Evolutionary conservation across 2,888 invertebrate species (phyloP).

Genomic region (Drosophila lacicola): DNA sequence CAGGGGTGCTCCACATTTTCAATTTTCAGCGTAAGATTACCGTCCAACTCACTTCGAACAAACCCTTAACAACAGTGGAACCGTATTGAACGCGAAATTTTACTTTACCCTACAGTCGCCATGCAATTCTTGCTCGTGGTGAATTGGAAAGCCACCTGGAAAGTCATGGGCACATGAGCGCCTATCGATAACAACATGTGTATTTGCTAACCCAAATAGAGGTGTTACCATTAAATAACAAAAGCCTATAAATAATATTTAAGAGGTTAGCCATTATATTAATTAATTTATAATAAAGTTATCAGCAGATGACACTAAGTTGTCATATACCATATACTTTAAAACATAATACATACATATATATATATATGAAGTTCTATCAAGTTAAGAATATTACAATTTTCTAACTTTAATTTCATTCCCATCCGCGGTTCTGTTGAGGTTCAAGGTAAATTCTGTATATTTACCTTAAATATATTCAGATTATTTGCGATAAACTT

Average conservation of each 20-base stretch:
- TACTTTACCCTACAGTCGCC: conserved; percentile 65
- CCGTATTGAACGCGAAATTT: conserved; percentile 76
- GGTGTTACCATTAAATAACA: conserved; percentile 4
- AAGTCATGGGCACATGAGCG: conserved; percentile 42
- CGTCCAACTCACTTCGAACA: conserved; percentile 84
- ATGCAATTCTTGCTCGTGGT: conserved; percentile 58
- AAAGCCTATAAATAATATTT: background rate
- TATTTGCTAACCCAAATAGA: background rate
- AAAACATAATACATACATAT: too few species aligned
- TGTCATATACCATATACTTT: too few species aligned
- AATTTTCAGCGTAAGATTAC: conserved; percentile 36
- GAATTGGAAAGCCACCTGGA: conserved; percentile 54
- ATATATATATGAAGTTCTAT: too few species aligned
- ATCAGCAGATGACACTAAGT: too few species aligned
- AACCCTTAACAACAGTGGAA: conserved; percentile 85
- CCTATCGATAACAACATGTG: conserved; percentile 41
- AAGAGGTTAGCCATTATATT: too few species aligned
- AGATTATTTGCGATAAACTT: background rate
- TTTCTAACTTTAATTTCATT: background rate
- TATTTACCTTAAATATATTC: background rate
- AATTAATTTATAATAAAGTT: too few species aligned
- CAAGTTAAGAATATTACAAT: too few species aligned
- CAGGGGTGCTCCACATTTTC: conserved; percentile 53
- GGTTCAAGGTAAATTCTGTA: background rate
- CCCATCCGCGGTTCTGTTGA: background rate